Percentiles rank a stretch among this genome's conserved stretches.
Evolutionary conservation across 2,797 vertebrate species (phyloP).

Genomic region (Cyclura pinguis): DNA sequence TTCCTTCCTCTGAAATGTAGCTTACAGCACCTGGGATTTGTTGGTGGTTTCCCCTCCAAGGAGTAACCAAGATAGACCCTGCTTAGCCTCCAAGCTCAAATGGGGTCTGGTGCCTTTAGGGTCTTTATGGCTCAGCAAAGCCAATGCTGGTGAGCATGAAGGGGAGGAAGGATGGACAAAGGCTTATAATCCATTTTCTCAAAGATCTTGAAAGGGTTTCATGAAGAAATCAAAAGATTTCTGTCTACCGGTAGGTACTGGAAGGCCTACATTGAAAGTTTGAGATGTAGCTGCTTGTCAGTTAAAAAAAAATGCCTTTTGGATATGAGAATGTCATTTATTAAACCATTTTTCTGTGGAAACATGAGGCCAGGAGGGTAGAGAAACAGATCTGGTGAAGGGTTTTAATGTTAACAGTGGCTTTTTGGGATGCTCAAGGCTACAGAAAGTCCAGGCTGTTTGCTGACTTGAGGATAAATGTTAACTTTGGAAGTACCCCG

Average conservation of each 20-base stretch:
- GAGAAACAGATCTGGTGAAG: neutral
- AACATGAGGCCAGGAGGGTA: conserved; percentile 21
- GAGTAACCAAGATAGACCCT: no score
- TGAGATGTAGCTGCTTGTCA: neutral
- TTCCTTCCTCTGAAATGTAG: no score
- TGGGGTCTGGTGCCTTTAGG: no score
- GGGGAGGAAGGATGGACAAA: neutral
- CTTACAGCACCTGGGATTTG: no score
- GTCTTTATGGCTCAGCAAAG: neutral
- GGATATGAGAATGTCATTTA: neutral
- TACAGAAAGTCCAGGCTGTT: conserved; percentile 14
- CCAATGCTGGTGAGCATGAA: conserved; percentile 41
- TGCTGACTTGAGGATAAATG: conserved; percentile 28
- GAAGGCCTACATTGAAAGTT: conserved; percentile 32
- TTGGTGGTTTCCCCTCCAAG: no score
- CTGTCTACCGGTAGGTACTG: neutral
- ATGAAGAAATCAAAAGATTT: neutral
- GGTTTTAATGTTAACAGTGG: conserved; percentile 19
- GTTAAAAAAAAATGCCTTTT: conserved; percentile 17
- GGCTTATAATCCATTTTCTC: no score
- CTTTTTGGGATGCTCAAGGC: conserved; percentile 6
- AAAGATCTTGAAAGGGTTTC: no score
- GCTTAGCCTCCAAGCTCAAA: no score
- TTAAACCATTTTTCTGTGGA: conserved; percentile 9
- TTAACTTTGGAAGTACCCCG: conserved; percentile 20